These are phyloP conservation scores for Zosterops japonicus DNA, from an alignment of 2,113 vertebrate species.

Conservation along the genomic window DNA sequence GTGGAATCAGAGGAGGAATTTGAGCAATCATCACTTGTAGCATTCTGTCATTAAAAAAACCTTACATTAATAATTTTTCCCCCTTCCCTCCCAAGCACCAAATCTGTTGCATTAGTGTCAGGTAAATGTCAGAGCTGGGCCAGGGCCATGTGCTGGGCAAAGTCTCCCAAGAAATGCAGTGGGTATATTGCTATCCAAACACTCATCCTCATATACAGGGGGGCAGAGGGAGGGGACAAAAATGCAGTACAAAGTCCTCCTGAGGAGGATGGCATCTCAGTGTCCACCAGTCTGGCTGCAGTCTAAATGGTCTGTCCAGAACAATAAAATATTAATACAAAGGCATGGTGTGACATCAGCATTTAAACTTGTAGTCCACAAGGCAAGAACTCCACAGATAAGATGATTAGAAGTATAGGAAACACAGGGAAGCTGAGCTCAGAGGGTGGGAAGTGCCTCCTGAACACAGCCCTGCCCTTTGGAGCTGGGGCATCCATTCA, in stretches of 20 bases:
- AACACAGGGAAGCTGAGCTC: neutral
- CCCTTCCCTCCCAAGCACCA: neutral
- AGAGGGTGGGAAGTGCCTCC: neutral
- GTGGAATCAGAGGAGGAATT: neutral
- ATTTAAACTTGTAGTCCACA: constrained; percentile 24
- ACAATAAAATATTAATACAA: neutral
- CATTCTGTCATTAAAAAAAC: neutral
- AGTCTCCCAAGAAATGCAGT: neutral
- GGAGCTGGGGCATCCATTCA: neutral
- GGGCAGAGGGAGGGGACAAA: neutral
- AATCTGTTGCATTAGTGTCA: neutral
- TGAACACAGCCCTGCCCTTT: neutral
- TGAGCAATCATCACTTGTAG: neutral
- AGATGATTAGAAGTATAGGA: neutral
- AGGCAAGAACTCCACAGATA: constrained; percentile 65
- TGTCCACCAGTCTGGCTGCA: neutral
- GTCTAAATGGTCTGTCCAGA: neutral
- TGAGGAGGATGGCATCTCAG: neutral
- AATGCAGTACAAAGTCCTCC: neutral
- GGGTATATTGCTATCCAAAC: constrained; percentile 28
- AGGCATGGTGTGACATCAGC: constrained; percentile 24
- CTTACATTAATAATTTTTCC: neutral
- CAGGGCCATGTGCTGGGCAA: neutral
- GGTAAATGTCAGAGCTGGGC: neutral
- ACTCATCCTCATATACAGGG: neutral